Base-by-base conservation (phyloP, 2,888 invertebrate species). In the Lepidochitona cinerea region DNA sequence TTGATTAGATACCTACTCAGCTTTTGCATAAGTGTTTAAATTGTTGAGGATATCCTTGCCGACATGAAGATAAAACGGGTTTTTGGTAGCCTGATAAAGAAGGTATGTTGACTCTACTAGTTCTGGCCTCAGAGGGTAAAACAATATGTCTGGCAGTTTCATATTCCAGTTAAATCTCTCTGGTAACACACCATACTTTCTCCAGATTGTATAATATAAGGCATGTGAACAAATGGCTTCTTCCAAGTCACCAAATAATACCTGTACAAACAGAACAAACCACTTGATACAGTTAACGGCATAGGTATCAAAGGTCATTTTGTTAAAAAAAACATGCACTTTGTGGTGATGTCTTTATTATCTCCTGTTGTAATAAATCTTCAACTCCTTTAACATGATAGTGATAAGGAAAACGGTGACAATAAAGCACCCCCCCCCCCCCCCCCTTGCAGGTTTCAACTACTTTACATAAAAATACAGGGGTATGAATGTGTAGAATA, bases 181-280 rank as follows among this genome's bases (percentile, higher is more conserved):
- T 1, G 90, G 93, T 26, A 94, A 76, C 29, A 84, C 81, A 49
- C 92, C 93, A 84, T 92, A 94, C 75, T 92, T 91, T 79, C 92
- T 91, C 94, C 93, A 93, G 68, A 94, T 92, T 35, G 92, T 91
- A 85, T 93, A 93, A 88, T 93, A 93, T 23, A 93, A 86, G 0
- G 93, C 93, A 86, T 94, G 94, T 7, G 92, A 90, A 86, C 93
- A 93, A 59, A 94, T 93, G 3, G 94, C 93, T 87, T 94, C 94
- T 81, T 93, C 93, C 54, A 94, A 89, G 83, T 93, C 93, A 41
- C 94, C 94, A 81, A 92, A 91, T 54, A 94, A 84, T 1, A 93
- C 92, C 91, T 90, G 80, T 26, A 77, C 72, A n/a, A 59, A 26
- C 26, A 69, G 5, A 65, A 41, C n/a, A n/a, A n/a, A n/a, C n/a